Evolutionary conservation across 2,113 vertebrate genomes (phyloP).

Genomic region (Lycocorax pyrrhopterus): DNA sequence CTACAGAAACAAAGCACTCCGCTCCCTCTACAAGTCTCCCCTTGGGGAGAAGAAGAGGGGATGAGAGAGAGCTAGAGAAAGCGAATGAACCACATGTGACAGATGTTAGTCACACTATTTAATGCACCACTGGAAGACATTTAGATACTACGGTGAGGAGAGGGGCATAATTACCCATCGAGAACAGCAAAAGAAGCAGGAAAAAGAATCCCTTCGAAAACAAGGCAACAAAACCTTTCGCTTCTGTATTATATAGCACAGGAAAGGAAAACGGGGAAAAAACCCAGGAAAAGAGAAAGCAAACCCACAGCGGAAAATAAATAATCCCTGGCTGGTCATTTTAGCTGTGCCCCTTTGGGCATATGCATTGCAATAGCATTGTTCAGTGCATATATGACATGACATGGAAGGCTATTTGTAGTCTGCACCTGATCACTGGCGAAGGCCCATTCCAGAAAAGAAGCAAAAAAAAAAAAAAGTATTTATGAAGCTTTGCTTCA

Average conservation of each 20-base stretch:
- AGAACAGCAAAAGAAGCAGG: conserved; percentile 9
- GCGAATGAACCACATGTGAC: conserved; percentile 55
- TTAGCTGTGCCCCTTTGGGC: conserved; percentile 40
- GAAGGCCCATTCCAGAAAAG: background rate
- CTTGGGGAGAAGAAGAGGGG: conserved; percentile 44
- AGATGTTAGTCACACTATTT: conserved; percentile 63
- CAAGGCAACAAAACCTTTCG: background rate
- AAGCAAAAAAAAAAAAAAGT: background rate
- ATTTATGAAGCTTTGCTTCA: background rate
- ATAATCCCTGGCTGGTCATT: conserved; percentile 29
- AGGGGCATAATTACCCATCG: background rate
- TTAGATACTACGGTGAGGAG: conserved; percentile 7
- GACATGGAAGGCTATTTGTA: conserved; percentile 48
- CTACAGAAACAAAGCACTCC: conserved; percentile 22
- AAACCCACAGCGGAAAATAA: background rate
- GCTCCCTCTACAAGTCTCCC: conserved; percentile 19
- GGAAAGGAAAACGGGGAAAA: background rate
- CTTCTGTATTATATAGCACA: background rate
- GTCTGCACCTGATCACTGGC: conserved; percentile 28
- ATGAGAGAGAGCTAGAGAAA: conserved; percentile 16
- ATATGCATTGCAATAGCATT: conserved; percentile 17
- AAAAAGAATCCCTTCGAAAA: background rate
- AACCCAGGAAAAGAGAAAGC: background rate
- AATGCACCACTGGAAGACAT: conserved; percentile 64
- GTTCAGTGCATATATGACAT: conserved; percentile 23